Evolutionary conservation across 2,113 vertebrate genomes (phyloP), one percentile per base, ranked within the genome.

Genomic region (Phrynosoma blainvillii): DNA sequence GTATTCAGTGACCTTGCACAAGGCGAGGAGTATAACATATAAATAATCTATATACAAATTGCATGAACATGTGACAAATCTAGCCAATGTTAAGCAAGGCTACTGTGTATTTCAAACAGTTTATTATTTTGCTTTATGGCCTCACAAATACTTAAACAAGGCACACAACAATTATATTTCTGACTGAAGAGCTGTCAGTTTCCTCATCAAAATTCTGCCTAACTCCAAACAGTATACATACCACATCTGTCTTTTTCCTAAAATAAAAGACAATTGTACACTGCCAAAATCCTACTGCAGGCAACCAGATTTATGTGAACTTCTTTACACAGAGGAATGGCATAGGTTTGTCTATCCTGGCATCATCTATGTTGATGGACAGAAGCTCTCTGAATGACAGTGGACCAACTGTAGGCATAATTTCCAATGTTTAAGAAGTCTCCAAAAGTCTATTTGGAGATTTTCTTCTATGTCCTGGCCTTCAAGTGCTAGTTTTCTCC

Each of bases 121-220:
- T 79, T 13, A 23, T 68, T 54, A 68, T 25, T 65, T 59, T 84
- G 74, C 25, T 56, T 83, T 88, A 68, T 20, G 32, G 23, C 42
- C 62, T 70, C 68, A 54, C 21, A 4, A 68, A 52, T 56, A 23
- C 65, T 78, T 42, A 32, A 66, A 23, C 30, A 68, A 66, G 73
- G 14, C 12, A 62, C 10, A 23, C 14, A n/a, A 2, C 42, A 82
- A 27, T 62, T 32, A 65, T n/a, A 62, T 75, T 84, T 75, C 54
- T 82, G 56, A 75, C 10, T 42, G 56, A 87, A 75, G 30, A 42
- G 42, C 27, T 76, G 73, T 74, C 42, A 68, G 21, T 25, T n/a
- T 18, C n/a, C 42, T 82, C 73, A 82, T 87, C 56, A 82, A 87
- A 25, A 62, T 82, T 82, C 71, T 87, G 32, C 68, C 20, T n/a